Evolutionary conservation across 2,797 vertebrate species (phyloP).

Genomic region (Numenius phaeopus): DNA sequence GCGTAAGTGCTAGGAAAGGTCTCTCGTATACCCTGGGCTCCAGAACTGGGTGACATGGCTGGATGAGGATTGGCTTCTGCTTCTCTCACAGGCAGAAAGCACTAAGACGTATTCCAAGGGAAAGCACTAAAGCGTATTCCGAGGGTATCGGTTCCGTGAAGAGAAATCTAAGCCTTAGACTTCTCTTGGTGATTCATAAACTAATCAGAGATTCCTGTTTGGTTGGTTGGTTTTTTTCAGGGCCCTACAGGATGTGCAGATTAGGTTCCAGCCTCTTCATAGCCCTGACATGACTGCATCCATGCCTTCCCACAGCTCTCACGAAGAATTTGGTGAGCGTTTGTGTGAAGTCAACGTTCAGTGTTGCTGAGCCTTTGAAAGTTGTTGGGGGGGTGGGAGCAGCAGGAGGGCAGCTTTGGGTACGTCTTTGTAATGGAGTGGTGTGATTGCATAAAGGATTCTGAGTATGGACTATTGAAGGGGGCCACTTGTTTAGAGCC

Average conservation of each 20-base stretch:
- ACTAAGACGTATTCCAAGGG: neutral
- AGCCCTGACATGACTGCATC: slow-evolving; percentile 80
- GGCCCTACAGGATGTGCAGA: slow-evolving; percentile 97
- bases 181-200: neutral
- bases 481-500: neutral
- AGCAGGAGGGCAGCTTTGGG: neutral
- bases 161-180: neutral
- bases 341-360: neutral
- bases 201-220: neutral
- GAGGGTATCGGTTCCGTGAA: neutral
- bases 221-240: slow-evolving; percentile 68
- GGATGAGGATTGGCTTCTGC: neutral
- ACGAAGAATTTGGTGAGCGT: slow-evolving; percentile 87
- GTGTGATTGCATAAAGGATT: neutral
- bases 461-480: neutral
- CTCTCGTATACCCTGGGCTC: rapidly evolving
- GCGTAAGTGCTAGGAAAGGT: neutral
- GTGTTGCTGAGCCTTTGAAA: neutral
- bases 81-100: neutral
- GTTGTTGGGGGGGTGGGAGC: neutral
- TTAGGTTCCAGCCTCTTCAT: slow-evolving; percentile 93
- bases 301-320: slow-evolving; percentile 82
- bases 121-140: neutral
- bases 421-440: neutral
- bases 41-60: neutral